These are phyloP conservation scores for Amblyopsis hoosieri DNA, from an alignment of 2,797 vertebrate species.

Conservation along the genomic window DNA sequence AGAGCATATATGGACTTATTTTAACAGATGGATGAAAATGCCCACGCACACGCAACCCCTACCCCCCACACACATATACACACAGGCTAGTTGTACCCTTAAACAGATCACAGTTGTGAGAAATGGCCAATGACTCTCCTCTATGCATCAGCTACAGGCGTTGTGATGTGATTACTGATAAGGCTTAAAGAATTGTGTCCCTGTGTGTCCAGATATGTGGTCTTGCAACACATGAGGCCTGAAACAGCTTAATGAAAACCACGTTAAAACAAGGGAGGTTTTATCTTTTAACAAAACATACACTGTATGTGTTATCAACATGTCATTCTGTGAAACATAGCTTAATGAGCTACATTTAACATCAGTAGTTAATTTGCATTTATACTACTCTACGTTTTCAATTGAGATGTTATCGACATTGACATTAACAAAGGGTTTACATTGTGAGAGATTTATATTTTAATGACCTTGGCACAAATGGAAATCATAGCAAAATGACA, in stretches of 20 bases:
- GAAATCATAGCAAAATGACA: neutral
- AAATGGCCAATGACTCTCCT: constrained; percentile 6
- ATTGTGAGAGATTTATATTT: neutral
- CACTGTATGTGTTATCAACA: too few relatives aligned
- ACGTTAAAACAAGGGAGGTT: neutral
- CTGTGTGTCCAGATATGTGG: constrained; percentile 13
- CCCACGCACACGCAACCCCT: neutral
- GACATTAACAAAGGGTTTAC: neutral
- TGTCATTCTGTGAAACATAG: too few relatives aligned
- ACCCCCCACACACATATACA: constrained; percentile 9
- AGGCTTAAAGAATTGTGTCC: constrained; percentile 14
- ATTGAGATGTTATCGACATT: neutral
- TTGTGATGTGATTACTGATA: constrained; percentile 32
- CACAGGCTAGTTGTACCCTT: constrained; percentile 16
- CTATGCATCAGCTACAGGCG: constrained; percentile 1
- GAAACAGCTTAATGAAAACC: neutral
- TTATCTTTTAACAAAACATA: neutral
- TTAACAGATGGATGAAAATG: constrained; percentile 24
- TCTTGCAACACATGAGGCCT: constrained; percentile 3
- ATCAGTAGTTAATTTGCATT: neutral
- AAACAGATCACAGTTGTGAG: constrained; percentile 25
- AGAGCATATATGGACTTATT: constrained; percentile 24
- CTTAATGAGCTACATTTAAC: neutral
- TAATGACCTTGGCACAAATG: constrained; percentile 3
- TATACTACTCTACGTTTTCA: neutral